Conservation (phyloP, 1,140 invertebrate genomes). For the Metaphire vulgaris region DNA sequence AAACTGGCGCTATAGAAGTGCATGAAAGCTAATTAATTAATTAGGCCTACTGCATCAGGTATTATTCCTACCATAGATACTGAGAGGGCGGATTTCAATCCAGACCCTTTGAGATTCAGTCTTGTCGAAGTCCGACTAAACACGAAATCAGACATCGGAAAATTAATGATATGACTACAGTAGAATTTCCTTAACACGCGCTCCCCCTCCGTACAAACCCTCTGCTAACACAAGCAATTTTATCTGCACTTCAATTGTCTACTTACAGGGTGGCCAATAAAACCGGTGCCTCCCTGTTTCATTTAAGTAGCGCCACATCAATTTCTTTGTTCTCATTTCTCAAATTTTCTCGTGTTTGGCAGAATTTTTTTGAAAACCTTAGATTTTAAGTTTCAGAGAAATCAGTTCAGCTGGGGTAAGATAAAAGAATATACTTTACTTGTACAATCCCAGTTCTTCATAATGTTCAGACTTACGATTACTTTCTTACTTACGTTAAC, state of each 20-base stretch:
- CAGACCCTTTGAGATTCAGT: not conserved
- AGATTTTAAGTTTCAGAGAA: too few species aligned
- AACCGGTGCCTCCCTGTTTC: not conserved
- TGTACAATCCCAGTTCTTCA: too few species aligned
- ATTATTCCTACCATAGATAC: not conserved
- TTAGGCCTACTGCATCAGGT: not conserved
- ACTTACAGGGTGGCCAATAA: not conserved
- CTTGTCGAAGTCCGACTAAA: not conserved
- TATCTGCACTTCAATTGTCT: not conserved
- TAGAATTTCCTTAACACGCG: too few species aligned
- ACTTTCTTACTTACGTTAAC: too few species aligned
- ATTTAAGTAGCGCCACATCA: not conserved
- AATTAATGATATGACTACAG: too few species aligned
- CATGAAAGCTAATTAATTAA: not conserved
- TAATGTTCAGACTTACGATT: too few species aligned
- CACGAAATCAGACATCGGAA: not conserved
- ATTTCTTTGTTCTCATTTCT: too few species aligned
- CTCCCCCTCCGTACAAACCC: not conserved
- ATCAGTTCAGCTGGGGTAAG: too few species aligned
- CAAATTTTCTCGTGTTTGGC: too few species aligned
- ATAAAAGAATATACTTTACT: too few species aligned
- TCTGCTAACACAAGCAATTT: not conserved
- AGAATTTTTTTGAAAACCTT: too few species aligned
- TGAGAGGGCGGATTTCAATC: not conserved
- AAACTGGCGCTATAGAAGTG: not conserved